Base-by-base conservation (phyloP, 2,888 invertebrate species). In the Sarcophaga subvicina region DNA sequence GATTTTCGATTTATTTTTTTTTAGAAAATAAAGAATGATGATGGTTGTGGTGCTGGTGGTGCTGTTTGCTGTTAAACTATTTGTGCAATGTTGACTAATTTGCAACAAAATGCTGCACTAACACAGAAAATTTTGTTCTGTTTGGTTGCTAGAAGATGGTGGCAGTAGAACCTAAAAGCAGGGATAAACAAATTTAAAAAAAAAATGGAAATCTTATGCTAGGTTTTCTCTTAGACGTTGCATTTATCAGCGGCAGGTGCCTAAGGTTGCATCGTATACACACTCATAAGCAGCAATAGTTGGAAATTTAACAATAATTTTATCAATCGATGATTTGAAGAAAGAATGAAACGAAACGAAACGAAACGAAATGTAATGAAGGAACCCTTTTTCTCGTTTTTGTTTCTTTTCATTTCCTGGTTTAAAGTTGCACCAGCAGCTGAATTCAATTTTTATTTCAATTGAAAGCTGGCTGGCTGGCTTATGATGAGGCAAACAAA, bases 21-120 rank as follows among this genome's bases (percentile, higher is more conserved):
- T 37, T 37, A 0, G 1, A 37, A 37, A 37, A 37, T 17, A 69
- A 82, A 82, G 64, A 73, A 85, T 73, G 62, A 76, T 75, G 78
- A 82, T 79, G 81, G 73, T 75, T 20, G 22, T 47, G 45, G 12
- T 17, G 17, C 5, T 45, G 4, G 20, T 47, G 2, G 17, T n/a
- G 37, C 8, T 22, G 22, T n/a, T 25, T 59, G 71, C 25, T 76
- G 76, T 73, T 75, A 64, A 85, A 71, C 64, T 75, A 75, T 85
- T 85, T 85, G 75, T 67, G 62, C 64, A 76, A 79, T 80, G 76
- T 86, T 82, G 76, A 82, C 82, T 86, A 86, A 86, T 82, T 82
- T 82, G 79, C 69, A 75, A 66, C 76, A 71, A 22, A 22, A 70
- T 54, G 54, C 54, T 54, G 54, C 54, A 12, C 12, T 54, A 54